Conservation (phyloP, 1,140 invertebrate species). For the Probaryconus sp. region DNA sequence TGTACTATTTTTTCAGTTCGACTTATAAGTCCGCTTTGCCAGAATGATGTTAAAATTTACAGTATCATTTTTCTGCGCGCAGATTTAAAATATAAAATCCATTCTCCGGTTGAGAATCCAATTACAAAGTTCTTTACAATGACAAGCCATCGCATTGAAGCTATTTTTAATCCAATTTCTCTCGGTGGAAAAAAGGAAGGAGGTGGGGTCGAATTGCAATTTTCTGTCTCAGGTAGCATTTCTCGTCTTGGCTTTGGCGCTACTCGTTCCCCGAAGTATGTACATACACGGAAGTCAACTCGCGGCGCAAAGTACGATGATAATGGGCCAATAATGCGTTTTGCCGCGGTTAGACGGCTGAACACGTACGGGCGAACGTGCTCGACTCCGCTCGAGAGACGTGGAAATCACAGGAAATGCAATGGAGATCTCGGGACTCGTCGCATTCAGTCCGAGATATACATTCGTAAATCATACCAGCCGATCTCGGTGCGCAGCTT, state of each 20-base stretch:
- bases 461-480: slow-evolving; percentile 39
- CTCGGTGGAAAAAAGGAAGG: too few relatives aligned
- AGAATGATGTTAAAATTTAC: too few relatives aligned
- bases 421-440: slow-evolving; percentile 22
- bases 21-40: too few relatives aligned
- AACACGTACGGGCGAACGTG: slow-evolving; percentile 31
- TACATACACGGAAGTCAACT: slow-evolving; percentile 29
- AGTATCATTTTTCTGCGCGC: too few relatives aligned
- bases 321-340: slow-evolving; percentile 49
- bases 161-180: too few relatives aligned
- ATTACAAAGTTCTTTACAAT: too few relatives aligned
- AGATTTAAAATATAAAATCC: too few relatives aligned
- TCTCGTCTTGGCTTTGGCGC: slow-evolving; percentile 8
- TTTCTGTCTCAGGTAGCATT: slow-evolving; percentile 22
- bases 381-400: slow-evolving; percentile 32
- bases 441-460: slow-evolving; percentile 23
- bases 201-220: background rate
- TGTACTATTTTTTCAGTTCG: too few relatives aligned
- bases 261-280: slow-evolving; percentile 7
- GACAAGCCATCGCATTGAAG: too few relatives aligned
- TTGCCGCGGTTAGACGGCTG: slow-evolving; percentile 31
- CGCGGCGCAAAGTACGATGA: slow-evolving; percentile 34
- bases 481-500: slow-evolving; percentile 1
- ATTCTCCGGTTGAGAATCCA: too few relatives aligned
- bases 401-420: slow-evolving; percentile 37